These are phyloP conservation scores for Catamblyrhynchus diadema DNA, from an alignment of 2,797 vertebrate species.

Conservation along the genomic window DNA sequence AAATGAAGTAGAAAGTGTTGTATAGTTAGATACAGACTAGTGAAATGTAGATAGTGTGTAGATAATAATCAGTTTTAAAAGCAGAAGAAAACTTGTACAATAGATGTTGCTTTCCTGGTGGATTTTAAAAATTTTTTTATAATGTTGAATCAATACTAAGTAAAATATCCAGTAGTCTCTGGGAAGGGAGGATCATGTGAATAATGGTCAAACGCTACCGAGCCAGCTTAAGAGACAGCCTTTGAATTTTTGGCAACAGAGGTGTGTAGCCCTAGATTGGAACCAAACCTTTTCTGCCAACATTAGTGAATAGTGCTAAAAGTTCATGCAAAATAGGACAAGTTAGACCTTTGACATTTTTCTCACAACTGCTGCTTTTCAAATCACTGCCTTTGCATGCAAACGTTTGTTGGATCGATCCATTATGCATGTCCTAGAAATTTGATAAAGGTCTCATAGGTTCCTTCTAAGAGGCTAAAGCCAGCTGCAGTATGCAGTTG, in stretches of 20 bases:
- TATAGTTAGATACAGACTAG: neutral
- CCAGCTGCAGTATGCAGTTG: neutral
- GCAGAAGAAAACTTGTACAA: neutral
- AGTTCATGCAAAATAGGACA: neutral
- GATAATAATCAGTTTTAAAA: neutral
- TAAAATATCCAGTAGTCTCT: neutral
- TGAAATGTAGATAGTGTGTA: neutral
- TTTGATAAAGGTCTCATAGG: neutral
- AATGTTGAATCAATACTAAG: neutral
- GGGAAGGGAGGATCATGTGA: neutral
- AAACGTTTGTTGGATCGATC: neutral
- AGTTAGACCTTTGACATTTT: neutral
- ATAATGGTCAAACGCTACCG: neutral
- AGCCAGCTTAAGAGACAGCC: neutral
- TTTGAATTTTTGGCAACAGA: neutral
- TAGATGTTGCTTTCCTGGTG: neutral
- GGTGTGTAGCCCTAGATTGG: neutral
- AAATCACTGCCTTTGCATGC: neutral
- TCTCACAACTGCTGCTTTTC: conserved; percentile 3
- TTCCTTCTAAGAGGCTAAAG: neutral
- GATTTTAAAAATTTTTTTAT: neutral
- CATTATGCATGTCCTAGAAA: neutral
- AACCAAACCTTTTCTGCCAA: neutral
- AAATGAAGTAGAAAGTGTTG: neutral
- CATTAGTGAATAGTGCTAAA: neutral